Evolutionary conservation across 1,140 invertebrate genomes (phyloP), one percentile per base, ranked within the genome.

Genomic region (Halyomorpha halys): DNA sequence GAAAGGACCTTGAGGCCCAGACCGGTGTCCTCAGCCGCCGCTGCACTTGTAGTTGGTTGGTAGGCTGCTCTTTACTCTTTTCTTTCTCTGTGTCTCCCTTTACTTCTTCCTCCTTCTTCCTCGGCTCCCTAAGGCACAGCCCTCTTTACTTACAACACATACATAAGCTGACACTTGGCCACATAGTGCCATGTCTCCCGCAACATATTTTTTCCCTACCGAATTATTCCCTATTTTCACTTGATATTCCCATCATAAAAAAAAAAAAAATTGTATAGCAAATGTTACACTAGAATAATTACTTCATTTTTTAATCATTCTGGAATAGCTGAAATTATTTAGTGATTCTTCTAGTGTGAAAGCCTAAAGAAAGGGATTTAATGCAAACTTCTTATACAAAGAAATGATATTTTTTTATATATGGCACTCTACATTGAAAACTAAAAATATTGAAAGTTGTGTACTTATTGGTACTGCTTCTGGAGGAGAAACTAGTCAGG

Each of bases 1-100:
- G 23, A 21, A 16, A 45, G 39, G 61, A 70, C 70, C 70, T 70
- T 62, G 53, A 56, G 53, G 70, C 69, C 70, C 70, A 71, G 39
- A 71, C 66, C 11, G 70, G 69, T 51, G 70, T 66, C 45, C 69
- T 65, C 15, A 71, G 61, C 19, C 69, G 67, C 16, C 68, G 64
- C 16, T 39, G 59, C 23, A 23, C 44, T 61, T 56, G 64, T 51
- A 63, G 65, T 54, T 59, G 21, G 25, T 44, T 51, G 45, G 56
- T 49, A 39, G 44, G 18, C 49, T 53, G 18, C 49, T 25, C 18
- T 53, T 19, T 53, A 19, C 13, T 25, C 49, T n/a, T 53, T 25
- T 25, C 49, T 53, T 53, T 44, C 27, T 60, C 59, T 16, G 9
- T 30, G n/a, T 44, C n/a, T 23, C 44, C 30, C 25, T 44, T 34